Conservation (phyloP, 2,113 vertebrate genomes). For the Gavialis gangeticus region DNA sequence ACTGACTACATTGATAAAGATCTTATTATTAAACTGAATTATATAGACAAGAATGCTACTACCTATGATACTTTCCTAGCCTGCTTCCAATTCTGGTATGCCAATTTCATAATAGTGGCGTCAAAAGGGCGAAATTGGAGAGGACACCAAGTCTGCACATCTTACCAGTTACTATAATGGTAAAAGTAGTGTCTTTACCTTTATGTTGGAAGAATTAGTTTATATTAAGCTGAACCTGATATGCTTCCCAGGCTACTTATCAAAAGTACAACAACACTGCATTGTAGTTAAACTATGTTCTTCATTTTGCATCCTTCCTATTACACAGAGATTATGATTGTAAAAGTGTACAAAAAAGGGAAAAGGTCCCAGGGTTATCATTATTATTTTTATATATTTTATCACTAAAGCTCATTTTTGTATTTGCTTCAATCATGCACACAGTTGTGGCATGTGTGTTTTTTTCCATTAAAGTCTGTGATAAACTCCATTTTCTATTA, state of each 20-base stretch:
- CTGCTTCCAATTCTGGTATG: neutral
- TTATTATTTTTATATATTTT: constrained; percentile 28
- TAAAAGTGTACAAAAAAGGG: neutral
- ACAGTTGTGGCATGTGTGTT: neutral
- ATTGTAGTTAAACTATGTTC: neutral
- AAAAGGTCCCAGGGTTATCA: neutral
- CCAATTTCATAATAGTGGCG: neutral
- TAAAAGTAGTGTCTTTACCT: neutral
- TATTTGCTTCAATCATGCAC: constrained; percentile 56
- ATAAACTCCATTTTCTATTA: constrained; percentile 69
- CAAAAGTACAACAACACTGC: neutral
- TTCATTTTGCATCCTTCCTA: neutral
- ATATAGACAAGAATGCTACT: neutral
- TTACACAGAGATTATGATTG: neutral
- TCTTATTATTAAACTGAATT: constrained; percentile 15
- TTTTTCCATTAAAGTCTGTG: constrained; percentile 52
- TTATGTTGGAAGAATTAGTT: neutral
- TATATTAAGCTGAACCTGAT: too few species aligned
- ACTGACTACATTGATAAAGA: neutral
- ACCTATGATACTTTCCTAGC: neutral
- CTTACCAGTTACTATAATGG: neutral
- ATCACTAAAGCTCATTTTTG: constrained; percentile 58
- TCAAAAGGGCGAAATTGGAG: neutral
- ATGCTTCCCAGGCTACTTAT: neutral
- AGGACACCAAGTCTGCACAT: neutral